Percentiles rank a stretch among this genome's conserved stretches.
Evolutionary conservation across 1,140 invertebrate genomes (phyloP).

Genomic region (Drosophila fuyamai): DNA sequence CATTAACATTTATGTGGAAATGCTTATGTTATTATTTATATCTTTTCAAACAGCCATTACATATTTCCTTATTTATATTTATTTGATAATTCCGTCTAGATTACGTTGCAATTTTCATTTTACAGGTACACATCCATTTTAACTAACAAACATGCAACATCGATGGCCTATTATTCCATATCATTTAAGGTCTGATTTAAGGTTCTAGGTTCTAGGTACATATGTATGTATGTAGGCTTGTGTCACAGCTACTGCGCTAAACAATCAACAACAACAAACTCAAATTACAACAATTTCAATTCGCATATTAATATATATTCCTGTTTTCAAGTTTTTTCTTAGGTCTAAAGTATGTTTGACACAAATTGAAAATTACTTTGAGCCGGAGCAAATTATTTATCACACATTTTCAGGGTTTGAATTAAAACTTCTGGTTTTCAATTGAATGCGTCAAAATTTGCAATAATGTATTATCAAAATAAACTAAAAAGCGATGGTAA

Average conservation of each 20-base stretch:
- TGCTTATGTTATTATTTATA: constrained; percentile 33
- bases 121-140: constrained; percentile 65
- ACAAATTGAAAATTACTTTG: constrained; percentile 45
- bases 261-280: constrained; percentile 63
- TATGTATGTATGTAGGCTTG: constrained; percentile 50
- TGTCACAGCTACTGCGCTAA: constrained; percentile 80
- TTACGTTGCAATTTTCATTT: constrained; percentile 20
- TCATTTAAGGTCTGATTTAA: constrained; percentile 34
- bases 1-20: constrained; percentile 22
- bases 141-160: constrained; percentile 55
- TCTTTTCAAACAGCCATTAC: constrained; percentile 68
- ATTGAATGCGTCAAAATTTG: constrained; percentile 1
- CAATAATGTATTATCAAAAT: constrained; percentile 10
- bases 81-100: constrained; percentile 54
- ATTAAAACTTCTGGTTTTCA: constrained; percentile 5
- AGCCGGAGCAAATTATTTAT: constrained; percentile 47
- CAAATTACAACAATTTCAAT: constrained; percentile 61
- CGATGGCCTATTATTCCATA: constrained; percentile 8
- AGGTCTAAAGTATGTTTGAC: constrained; percentile 40
- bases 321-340: constrained; percentile 64
- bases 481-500: background rate
- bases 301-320: constrained; percentile 51
- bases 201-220: constrained; percentile 35
- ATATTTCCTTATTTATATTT: constrained; percentile 60
- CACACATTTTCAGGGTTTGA: constrained; percentile 33